Evolutionary conservation across 2,888 invertebrate species (phyloP), one percentile per base, ranked within the genome.

Genomic region (Anoplius nigerrimus): DNA sequence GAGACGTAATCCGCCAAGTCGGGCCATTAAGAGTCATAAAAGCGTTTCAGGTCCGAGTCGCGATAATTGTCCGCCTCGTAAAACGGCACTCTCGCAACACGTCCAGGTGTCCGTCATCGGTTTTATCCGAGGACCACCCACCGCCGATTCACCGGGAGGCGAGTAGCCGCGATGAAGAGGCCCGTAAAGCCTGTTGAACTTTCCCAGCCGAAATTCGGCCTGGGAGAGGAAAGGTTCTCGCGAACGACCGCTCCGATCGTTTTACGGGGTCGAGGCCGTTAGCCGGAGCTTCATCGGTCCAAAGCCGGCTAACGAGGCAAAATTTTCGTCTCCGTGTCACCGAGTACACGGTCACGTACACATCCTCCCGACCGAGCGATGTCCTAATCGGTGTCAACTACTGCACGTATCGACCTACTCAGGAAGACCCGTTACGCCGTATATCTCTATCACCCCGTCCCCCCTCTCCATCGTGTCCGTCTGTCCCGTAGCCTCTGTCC

Each of bases 361-460:
- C 72, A 78, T 82, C 84, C 83, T 81, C 75, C 71, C 48, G 18
- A 58, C n/a, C n/a, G n/a, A n/a, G n/a, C 72, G 71, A 76, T 73
- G 66, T 69, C 82, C 87, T 87, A 88, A 88, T 87, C 86, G 80
- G 71, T 76, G 78, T 78, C 78, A 71, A 78, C 78, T 78, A 84
- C 84, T 86, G 86, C 87, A 87, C 84, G 86, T 84, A 87, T 84
- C 87, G 87, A 86, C 88, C 87, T 87, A 88, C 88, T 88, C 82
- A 82, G 69, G 72, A 83, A 84, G 84, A 85, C 80, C 88, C 87
- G 88, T 88, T 88, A 88, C 81, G 77, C 77, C 78, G 80, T 84
- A 82, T 81, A 81, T 79, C 75, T 69, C 71, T 69, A 62, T 69
- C 61, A n/a, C 21, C 56, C 58, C 58, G 57, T n/a, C 54, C 46